A percentile compares a stretch with the other conserved stretches of the same genome.
phyloP scores from a whole-genome alignment of 2,113 vertebrate genomes.

The Xenopus tropicalis region UCB_Xtro_10.0 CM004450.2:128695001-128695500 shows the following conservation, averaged over 20 bases:
- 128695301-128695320: too few species aligned
- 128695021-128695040: background rate
- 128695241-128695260: too few species aligned
- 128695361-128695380: slow-evolving; percentile 76
- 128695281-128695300: too few species aligned
- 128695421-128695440: slow-evolving; percentile 83
- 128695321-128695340: too few species aligned
- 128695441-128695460: slow-evolving; percentile 79
- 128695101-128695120: background rate
- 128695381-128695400: slow-evolving; percentile 82
- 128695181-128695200: too few species aligned
- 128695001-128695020: background rate
- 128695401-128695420: slow-evolving; percentile 82
- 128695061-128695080: background rate
- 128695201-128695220: too few species aligned
- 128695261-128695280: too few species aligned
- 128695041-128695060: background rate
- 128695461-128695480: slow-evolving; percentile 80
- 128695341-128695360: too few species aligned
- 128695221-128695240: too few species aligned
- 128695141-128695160: too few species aligned
- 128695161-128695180: too few species aligned
- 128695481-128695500: slow-evolving; percentile 80
- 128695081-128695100: slow-evolving; percentile 2
- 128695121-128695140: background rate